Conservation (phyloP, 2,888 invertebrate species). For the Apantesis nais region DNA sequence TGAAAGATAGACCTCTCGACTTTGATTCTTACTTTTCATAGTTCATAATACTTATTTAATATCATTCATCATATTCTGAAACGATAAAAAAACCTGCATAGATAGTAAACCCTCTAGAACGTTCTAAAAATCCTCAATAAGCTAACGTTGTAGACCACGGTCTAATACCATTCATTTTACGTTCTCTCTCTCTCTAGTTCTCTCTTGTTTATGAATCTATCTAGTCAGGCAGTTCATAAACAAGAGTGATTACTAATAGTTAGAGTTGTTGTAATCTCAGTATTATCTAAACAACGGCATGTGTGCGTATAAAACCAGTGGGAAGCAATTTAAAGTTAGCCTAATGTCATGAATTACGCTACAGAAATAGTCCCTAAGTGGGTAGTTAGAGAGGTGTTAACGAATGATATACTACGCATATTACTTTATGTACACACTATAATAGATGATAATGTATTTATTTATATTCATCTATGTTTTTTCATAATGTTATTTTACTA, state of each 20-base stretch:
- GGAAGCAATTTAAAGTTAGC: not conserved
- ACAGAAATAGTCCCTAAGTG: not conserved
- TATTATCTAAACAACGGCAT: not conserved
- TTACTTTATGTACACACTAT: not conserved
- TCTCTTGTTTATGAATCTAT: too few relatives aligned
- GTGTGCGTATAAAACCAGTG: not conserved
- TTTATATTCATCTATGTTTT: not conserved
- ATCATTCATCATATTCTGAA: too few relatives aligned
- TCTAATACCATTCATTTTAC: not conserved
- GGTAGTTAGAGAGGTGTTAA: not conserved
- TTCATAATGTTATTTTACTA: not conserved
- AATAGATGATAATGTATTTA: not conserved
- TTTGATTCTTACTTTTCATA: not conserved
- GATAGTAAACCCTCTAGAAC: too few relatives aligned
- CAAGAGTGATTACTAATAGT: not conserved
- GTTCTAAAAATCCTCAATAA: not conserved
- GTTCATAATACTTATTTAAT: too few relatives aligned
- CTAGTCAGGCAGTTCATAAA: not conserved
- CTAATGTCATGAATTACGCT: not conserved
- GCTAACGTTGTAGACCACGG: not conserved
- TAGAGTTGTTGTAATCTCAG: not conserved
- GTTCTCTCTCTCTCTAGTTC: too few relatives aligned
- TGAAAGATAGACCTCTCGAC: not conserved
- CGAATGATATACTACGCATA: slow-evolving; percentile 4
- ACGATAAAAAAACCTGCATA: too few relatives aligned